A percentile compares a stretch with the other conserved stretches of the same genome.
phyloP scores from a whole-genome alignment of 2,113 vertebrate genomes.

The Irena cyanogastra region DNA sequence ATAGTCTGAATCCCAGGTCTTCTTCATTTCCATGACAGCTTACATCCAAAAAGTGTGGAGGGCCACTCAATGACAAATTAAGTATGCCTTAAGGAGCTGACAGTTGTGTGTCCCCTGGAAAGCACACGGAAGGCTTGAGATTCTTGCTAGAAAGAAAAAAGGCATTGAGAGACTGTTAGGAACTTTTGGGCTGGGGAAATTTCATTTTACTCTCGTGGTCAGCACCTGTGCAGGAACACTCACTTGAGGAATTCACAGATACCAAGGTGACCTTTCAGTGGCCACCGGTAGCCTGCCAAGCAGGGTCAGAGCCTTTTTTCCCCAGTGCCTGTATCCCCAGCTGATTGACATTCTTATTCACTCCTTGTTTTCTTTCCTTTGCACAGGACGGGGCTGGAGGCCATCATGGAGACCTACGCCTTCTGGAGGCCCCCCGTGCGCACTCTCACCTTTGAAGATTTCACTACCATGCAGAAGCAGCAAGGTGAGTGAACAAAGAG shows the following conservation, averaged over 20 bases:
- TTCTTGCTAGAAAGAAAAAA: neutral
- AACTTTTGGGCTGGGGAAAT: neutral
- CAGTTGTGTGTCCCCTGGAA: neutral
- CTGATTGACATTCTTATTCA: neutral
- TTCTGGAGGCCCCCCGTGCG: conserved; percentile 98
- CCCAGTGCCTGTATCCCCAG: neutral
- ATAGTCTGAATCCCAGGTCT: neutral
- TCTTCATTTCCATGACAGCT: neutral
- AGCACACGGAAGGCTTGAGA: neutral
- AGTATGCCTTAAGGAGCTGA: neutral
- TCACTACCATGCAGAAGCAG: conserved; percentile 98
- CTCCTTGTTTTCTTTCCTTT: conserved; percentile 8
- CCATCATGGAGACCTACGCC: conserved; percentile 98
- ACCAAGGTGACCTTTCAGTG: neutral
- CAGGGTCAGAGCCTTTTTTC: neutral
- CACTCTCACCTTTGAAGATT: conserved; percentile 97
- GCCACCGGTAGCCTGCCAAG: neutral
- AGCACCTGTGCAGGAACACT: neutral
- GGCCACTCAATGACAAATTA: neutral
- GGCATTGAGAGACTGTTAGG: neutral
- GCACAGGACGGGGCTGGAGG: conserved; percentile 92
- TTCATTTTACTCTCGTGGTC: neutral
- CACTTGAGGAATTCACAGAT: neutral
- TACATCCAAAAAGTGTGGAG: neutral
- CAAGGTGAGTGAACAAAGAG: conserved; percentile 81